Base-by-base conservation (phyloP, 2,797 vertebrate genomes). In the Prionace glauca region DNA sequence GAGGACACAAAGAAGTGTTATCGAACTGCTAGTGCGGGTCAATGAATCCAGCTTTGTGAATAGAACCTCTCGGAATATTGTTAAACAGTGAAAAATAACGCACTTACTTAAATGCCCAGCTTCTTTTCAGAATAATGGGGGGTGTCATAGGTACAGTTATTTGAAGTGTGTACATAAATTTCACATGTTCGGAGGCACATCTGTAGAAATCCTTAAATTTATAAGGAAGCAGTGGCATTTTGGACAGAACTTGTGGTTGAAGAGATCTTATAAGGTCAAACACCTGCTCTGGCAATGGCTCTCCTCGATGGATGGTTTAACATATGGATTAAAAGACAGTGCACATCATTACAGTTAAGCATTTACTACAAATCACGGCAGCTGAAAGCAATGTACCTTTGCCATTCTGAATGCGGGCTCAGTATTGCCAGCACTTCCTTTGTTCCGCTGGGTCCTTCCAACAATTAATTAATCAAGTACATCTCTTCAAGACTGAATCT, bases 301-400 rank as follows among this genome's bases (percentile, higher is more conserved):
- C n/a, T 91, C 88, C 60, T 91, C n/a, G 88, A 91, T 91, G 56
- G 32, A 91, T 91, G 88, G 88, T n/a, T n/a, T 91, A 60, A 11
- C 60, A 32, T n/a, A 32, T 91, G 88, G 88, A 91, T 91, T 91
- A 65, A 91, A 91, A 91, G 88, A 91, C 32, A 91, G 56, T 65
- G 56, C 88, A 65, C 56, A 60, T 65, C 29, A 91, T 91, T 91
- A 91, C 56, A 60, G n/a, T 91, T 91, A 91, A 91, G 88, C 18
- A 65, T 91, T 65, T 65, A 65, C 60, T 91, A 18, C 60, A 91
- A 91, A 91, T 91, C 88, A 91, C 10, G 18, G 60, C 88, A 65
- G 56, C 29, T 65, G 88, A n/a, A 29, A 91, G 88, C 29, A 18
- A 91, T 90, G 87, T 65, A 91, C 60, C 5, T 90, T 90, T 29